Evolutionary conservation across 2,113 vertebrate species (phyloP), one percentile per base, ranked within the genome.

Genomic region (Pelodiscus sinensis): DNA sequence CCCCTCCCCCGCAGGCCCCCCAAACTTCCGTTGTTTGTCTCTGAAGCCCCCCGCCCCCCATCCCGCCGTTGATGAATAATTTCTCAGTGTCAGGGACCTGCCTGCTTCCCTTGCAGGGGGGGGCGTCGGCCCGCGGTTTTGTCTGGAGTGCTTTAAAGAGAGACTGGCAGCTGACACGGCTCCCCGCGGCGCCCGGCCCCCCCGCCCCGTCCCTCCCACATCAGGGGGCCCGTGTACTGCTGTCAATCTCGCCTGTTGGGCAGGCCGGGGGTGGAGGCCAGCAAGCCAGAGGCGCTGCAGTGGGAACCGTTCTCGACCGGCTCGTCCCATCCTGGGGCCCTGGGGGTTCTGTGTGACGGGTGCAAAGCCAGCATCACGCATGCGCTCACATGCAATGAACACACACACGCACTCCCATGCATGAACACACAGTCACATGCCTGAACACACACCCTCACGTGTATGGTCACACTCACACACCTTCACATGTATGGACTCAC

Each of bases 81-180:
- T 89, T 86, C 38, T 82, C 65, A 88, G 56, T 89, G 86, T 92
- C 78, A 85, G 82, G 89, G 91, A 92, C 91, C 91, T 79, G 83
- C 62, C n/a, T 50, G 27, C 62, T 89, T 86, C 88, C 86, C 89
- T 88, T 82, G 88, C 86, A 78, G 77, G 81, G 77, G 81, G 78
- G 91, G 91, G 90, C 55, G 73, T 85, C 86, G 78, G 79, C 82
- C 91, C 62, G 78, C 57, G 35, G 89, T 77, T 85, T 92, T 89
- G 86, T 92, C 82, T 89, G 80, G n/a, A 56, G 82, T 81, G 84
- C 82, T 89, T 92, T 92, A 92, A 92, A 88, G 87, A 62, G 82
- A 89, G 86, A 92, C 86, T 89, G 91, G 89, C 91, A 92, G 86
- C 82, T 92, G 91, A 92, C 91, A 92, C 78, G 91, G 86, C 55